phyloP scores from a whole-genome alignment of 2,113 vertebrate species.

The Chiloscyllium plagiosum region DNA sequence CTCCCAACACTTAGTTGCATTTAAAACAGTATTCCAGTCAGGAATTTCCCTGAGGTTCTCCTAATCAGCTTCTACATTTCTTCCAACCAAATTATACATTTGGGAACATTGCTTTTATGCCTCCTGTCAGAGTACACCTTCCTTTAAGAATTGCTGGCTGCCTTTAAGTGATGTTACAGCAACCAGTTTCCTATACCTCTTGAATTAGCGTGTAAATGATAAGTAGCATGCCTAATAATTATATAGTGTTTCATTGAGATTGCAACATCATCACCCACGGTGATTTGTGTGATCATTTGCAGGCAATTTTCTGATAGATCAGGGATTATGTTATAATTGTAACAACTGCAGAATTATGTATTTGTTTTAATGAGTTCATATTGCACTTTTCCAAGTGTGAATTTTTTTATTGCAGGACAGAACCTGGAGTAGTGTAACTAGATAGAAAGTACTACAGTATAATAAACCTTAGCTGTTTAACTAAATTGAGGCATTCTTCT shows the following conservation, averaged over 20 bases:
- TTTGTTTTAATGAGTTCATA: background rate
- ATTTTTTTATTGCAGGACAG: too few relatives aligned
- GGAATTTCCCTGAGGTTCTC: too few relatives aligned
- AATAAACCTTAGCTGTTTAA: too few relatives aligned
- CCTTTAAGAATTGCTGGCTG: background rate
- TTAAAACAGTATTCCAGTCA: too few relatives aligned
- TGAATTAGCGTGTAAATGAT: background rate
- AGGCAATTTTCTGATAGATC: background rate
- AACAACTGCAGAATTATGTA: too few relatives aligned
- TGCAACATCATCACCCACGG: background rate
- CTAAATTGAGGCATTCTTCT: too few relatives aligned
- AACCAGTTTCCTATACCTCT: background rate
- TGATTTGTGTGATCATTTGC: background rate
- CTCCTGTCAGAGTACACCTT: background rate
- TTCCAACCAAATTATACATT: background rate
- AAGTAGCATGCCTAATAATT: too few relatives aligned
- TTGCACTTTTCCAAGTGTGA: background rate
- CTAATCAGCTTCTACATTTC: background rate
- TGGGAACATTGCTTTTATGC: background rate
- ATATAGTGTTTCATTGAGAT: background rate
- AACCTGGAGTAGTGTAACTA: too few relatives aligned
- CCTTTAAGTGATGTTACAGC: background rate
- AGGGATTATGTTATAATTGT: background rate
- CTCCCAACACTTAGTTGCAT: too few relatives aligned
- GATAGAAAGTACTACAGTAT: too few relatives aligned